Base-by-base conservation (phyloP, 2,113 vertebrate species). In the Ornithorhynchus anatinus region DNA sequence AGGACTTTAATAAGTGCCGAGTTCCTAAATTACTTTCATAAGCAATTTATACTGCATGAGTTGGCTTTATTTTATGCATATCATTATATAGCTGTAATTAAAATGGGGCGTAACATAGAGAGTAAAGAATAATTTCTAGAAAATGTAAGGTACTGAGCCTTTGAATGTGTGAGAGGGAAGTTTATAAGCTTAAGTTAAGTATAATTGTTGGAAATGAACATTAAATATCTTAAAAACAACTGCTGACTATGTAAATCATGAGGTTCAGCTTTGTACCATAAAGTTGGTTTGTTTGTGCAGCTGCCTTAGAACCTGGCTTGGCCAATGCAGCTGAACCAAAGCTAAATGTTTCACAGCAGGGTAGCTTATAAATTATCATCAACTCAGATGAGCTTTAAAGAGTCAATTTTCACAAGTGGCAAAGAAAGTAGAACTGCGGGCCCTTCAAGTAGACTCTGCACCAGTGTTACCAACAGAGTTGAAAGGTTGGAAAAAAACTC, bases 371-470 rank as follows among this genome's bases (percentile, higher is more conserved):
- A 64, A 38, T 23, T 8, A 59, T 10, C 14, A 1, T 22, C 2
- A 4, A 17, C 23, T 20, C 60, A n/a, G n/a, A 15, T 10, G 8
- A 10, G 25, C 61, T 56, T 40, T 22, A 56, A 61, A 19, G 37
- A 53, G 22, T 80, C 52, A 25, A 10, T 60, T 43, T 59, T 67
- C 54, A 53, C 54, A 54, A 56, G 38, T 6, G 31, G 42, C 38
- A 23, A 10, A 8, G 43, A 36, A 58, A 31, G 45, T 42, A 33
- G 39, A 52, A 15, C 58, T 19, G 16, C 7, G 1, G 31, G n/a
- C 25, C 32, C 45, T 16, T 66, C 40, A n/a, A 0, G 0, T 3
- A 58, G 48, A 0, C 0, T 35, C 19, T 27, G 27, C 57, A 56
- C 32, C 15, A 19, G 5, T 5, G 7, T 20, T 20, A n/a, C 12